Percentiles rank a stretch among this genome's conserved stretches.
These are phyloP conservation scores for Rhimphoctona megacephalus DNA, from an alignment of 2,888 invertebrate species.

Conservation along the genomic window DNA sequence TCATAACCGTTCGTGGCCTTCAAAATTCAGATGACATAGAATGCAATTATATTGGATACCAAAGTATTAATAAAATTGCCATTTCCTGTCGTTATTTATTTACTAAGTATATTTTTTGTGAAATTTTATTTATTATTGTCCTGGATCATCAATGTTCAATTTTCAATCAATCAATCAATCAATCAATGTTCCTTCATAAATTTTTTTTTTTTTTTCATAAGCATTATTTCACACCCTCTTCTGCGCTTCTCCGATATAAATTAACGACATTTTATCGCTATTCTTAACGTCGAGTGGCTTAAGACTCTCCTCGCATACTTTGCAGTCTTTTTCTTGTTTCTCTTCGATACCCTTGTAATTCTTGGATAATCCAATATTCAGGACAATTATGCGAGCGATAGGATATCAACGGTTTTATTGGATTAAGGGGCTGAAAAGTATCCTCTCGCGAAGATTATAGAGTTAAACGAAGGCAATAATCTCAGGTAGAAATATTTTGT, in stretches of 20 bases:
- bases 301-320: not conserved
- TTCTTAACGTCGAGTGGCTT: not conserved
- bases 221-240: not conserved
- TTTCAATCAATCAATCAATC: too few species aligned
- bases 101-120: not conserved
- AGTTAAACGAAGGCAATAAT: constrained; percentile 1
- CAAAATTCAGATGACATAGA: not conserved
- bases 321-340: constrained; percentile 14
- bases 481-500: not conserved
- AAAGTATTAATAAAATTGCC: not conserved
- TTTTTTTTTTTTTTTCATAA: not conserved
- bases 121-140: not conserved
- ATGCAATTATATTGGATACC: too few species aligned
- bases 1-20: not conserved
- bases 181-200: not conserved
- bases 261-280: constrained; percentile 1
- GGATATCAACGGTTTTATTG: constrained; percentile 38
- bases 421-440: constrained; percentile 29
- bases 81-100: not conserved
- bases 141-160: not conserved
- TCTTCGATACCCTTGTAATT: constrained; percentile 35
- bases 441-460: constrained; percentile 25
- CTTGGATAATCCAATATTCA: constrained; percentile 33
- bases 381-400: constrained; percentile 29
- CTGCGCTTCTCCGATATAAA: not conserved